A percentile compares a stretch with the other conserved stretches of the same genome.
These are phyloP conservation scores for Brevimyrus niger DNA, from an alignment of 2,113 vertebrate genomes.

Conservation along the genomic window DNA sequence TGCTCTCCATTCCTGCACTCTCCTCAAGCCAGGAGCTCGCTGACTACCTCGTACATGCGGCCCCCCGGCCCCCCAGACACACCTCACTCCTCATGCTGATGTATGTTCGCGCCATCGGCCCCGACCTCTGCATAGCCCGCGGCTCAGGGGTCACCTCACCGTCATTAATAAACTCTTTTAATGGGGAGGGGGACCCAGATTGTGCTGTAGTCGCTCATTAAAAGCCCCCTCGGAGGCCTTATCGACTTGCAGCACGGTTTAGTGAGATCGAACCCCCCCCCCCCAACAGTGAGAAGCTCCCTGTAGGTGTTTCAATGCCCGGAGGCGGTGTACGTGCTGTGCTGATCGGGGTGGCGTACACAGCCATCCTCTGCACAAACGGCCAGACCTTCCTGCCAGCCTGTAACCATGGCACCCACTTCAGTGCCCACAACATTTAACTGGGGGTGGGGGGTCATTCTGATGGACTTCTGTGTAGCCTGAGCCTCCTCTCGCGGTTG, in stretches of 20 bases:
- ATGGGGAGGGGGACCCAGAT: slow-evolving; percentile 8
- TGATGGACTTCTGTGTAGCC: neutral
- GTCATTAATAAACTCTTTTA: slow-evolving; percentile 28
- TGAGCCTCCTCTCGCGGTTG: neutral
- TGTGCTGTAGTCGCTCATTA: neutral
- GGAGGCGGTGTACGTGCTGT: neutral
- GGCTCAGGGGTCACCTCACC: slow-evolving; percentile 16
- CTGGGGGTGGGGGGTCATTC: neutral
- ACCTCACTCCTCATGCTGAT: slow-evolving; percentile 25
- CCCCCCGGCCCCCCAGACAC: slow-evolving; percentile 24
- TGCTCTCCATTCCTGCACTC: neutral
- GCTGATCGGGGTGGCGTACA: neutral
- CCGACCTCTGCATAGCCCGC: slow-evolving; percentile 35
- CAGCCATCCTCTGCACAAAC: neutral
- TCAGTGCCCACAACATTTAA: slow-evolving; percentile 13
- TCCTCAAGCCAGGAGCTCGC: slow-evolving; percentile 26
- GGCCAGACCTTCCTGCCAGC: neutral
- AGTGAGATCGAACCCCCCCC: neutral
- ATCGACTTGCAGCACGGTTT: neutral
- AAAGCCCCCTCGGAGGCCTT: neutral
- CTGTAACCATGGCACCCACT: slow-evolving; percentile 16
- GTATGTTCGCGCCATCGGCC: slow-evolving; percentile 33
- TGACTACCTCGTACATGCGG: neutral
- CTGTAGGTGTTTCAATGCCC: neutral
- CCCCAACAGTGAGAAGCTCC: neutral